These are phyloP conservation scores for Daphoenositta chrysoptera DNA, from an alignment of 2,113 vertebrate species.

Conservation along the genomic window DNA sequence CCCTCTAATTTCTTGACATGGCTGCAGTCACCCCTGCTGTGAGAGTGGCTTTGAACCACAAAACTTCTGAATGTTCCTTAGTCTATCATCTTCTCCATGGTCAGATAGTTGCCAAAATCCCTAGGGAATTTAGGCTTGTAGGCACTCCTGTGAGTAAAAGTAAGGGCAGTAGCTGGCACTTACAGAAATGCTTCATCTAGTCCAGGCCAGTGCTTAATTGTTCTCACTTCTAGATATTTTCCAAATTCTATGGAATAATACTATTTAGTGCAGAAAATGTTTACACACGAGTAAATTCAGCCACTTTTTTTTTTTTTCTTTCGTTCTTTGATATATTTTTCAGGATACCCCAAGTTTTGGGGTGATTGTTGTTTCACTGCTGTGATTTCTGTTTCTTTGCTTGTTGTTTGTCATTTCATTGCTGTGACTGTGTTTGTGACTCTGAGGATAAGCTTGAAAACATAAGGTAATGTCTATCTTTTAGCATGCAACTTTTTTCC, in stretches of 20 bases:
- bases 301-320: neutral
- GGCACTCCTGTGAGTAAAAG: neutral
- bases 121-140: neutral
- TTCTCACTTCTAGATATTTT: neutral
- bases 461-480: fast-evolving
- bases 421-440: neutral
- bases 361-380: fast-evolving
- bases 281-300: neutral
- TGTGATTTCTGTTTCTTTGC: neutral
- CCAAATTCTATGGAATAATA: neutral
- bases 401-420: neutral
- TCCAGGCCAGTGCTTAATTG: neutral
- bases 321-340: fast-evolving
- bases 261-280: neutral
- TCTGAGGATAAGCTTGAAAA: neutral
- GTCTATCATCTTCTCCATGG: fast-evolving
- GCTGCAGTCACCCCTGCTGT: neutral
- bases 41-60: neutral
- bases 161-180: neutral
- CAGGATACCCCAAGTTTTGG: neutral
- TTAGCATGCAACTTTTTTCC: neutral
- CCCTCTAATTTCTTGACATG: neutral
- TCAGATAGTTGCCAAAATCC: neutral
- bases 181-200: neutral
- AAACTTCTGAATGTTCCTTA: neutral